Base-by-base conservation (phyloP, 2,797 vertebrate species). In the Buceros bicornis region DNA sequence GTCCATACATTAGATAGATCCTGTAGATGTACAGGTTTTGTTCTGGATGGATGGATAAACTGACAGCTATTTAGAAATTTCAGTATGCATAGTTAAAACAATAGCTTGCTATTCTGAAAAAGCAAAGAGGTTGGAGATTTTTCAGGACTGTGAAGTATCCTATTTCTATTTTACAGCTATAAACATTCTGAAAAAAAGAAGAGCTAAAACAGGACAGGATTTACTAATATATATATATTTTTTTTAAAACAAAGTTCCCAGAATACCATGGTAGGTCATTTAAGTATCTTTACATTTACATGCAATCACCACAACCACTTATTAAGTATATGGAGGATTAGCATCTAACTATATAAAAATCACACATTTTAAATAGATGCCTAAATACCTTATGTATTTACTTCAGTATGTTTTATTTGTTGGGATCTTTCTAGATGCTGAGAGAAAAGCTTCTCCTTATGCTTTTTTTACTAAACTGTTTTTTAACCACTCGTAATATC, bases 341-440 rank as follows among this genome's bases (percentile, higher is more conserved):
- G 16, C 24, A 84, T 58, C 72, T 94, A 57, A 95, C 67, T 17
- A 90, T 76, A 72, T 82, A 77, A 2, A 2, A 62, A 40, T 53
- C 47, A 11, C 7, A 13, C 1, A 18, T 22, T 43, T 73, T 42
- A 85, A 88, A 86, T 12, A 40, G 8, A 66, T 62, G 5, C 28
- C 6, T 94, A 95, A 95, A 89, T 56, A 72, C 12, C 45, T 94
- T 96, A 95, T 92, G 26, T 80, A 74, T 89, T 96, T 95, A 76
- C 91, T 97, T 71, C 76, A 95, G 29, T 85, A 53, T 66, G 33
- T 50, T 90, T 93, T 82, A 90, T 87, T 96, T 94, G 56, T 79
- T 92, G 33, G 82, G 78, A 87, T 95, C 60, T 82, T 82, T 90
- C 65, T 90, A 81, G 86, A 89, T 90, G n/a, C 16, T 92, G 31